Base-by-base conservation (phyloP, 2,797 vertebrate species). In the Psittacula derbiana region DNA sequence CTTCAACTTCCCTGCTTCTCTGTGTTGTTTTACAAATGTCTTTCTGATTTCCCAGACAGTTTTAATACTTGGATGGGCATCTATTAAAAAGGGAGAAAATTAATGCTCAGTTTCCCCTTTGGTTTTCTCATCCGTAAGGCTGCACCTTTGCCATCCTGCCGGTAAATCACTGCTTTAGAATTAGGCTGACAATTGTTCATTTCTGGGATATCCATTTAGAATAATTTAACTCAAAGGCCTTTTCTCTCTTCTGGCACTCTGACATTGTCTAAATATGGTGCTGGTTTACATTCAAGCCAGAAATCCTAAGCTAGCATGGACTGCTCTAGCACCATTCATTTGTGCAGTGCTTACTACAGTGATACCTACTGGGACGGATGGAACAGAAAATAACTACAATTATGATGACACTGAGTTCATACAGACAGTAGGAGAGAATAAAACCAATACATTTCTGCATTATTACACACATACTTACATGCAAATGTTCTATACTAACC, bases 401-500 rank as follows among this genome's bases (percentile, higher is more conserved):
- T 72, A 60, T 0, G 2, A 66, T 55, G 46, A 67, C 38, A 88
- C 38, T 80, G 85, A 84, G 50, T 20, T 88, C 33, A 24, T 27
- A 88, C 24, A 53, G 49, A 72, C 0, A 79, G 73, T 4, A 62
- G 53, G 53, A 79, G 16, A 93, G 40, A 74, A 86, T 33, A 43
- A 67, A 58, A 52, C 11, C 33, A 62, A 49, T 5, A 14, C 4
- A 49, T 19, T 88, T 75, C 62, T 52, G 21, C 40, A 84, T 72
- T 66, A 69, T 90, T 43, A 60, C 46, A 69, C 58, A 49, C 23
- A 69, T 43, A 64, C 50, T 76, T 33, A 76, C 41, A 84, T 8
- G 57, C 46, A 74, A 57, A 67, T 31, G 31, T 52, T 62, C 70
- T 3, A 92, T 95, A 98, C 98, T 98, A 97, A 99, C 99, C 99